Percentiles rank a stretch among this genome's conserved stretches.
Evolutionary conservation across 1,140 invertebrate genomes (phyloP).

Genomic region (Drosophila arizonae): DNA sequence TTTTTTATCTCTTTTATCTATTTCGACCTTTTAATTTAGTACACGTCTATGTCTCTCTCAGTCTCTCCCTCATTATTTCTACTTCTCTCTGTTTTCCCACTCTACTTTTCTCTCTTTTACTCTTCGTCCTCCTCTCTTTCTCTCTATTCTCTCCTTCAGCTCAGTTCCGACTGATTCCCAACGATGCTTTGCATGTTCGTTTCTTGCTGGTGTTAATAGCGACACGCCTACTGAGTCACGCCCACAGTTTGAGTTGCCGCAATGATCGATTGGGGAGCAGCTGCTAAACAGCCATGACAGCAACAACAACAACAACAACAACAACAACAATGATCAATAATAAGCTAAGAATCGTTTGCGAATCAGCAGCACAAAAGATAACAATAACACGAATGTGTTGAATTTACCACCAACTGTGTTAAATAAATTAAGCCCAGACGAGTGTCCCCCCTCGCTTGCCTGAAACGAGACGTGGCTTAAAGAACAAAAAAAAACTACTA

Average conservation of each 20-base stretch:
- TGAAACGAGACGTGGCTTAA: conserved; percentile 26
- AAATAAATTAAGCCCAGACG: conserved; percentile 64
- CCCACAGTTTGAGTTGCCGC: conserved; percentile 18
- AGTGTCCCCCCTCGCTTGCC: neutral
- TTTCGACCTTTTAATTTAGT: too few species aligned
- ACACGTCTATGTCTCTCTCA: too few species aligned
- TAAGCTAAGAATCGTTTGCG: conserved; percentile 1
- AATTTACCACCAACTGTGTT: conserved; percentile 75
- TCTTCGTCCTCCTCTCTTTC: too few species aligned
- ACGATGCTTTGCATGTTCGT: neutral
- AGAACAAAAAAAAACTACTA: neutral
- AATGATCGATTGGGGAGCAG: conserved; percentile 61
- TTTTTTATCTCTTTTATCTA: too few species aligned
- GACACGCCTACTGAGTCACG: conserved; percentile 37
- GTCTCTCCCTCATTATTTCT: too few species aligned
- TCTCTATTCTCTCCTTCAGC: too few species aligned
- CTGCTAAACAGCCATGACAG: conserved; percentile 42
- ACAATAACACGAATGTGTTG: conserved; percentile 54
- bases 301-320: conserved; percentile 46
- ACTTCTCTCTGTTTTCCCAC: too few species aligned
- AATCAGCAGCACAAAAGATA: conserved; percentile 25
- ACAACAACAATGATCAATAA: conserved; percentile 9
- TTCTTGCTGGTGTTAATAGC: conserved; percentile 23
- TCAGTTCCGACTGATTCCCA: neutral
- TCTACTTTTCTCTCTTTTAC: too few species aligned